phyloP scores from a whole-genome alignment of 2,797 vertebrate genomes.

The Petrocephalus schoutedeni region DNA sequence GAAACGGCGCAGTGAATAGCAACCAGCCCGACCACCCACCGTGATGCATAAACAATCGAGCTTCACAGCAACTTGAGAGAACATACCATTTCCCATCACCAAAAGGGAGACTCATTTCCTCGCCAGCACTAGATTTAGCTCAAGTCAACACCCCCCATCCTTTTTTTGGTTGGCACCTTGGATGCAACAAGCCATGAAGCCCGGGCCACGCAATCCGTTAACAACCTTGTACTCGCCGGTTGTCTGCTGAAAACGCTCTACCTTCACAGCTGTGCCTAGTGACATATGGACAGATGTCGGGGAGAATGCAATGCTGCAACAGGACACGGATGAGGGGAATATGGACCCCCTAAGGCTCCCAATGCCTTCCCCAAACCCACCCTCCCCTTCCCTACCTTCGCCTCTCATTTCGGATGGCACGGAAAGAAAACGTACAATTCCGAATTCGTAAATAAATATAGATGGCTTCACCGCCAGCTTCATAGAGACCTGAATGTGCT shows the following conservation, averaged over 20 bases:
- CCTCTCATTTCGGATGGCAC: neutral
- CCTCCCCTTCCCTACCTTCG: neutral
- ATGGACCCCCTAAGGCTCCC: neutral
- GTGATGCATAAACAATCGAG: slow-evolving; percentile 28
- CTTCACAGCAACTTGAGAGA: slow-evolving; percentile 26
- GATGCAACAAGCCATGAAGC: neutral
- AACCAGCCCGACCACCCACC: slow-evolving; percentile 17
- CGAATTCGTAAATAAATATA: neutral
- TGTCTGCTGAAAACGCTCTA: slow-evolving; percentile 1
- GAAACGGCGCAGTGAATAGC: neutral
- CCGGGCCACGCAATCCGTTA: slow-evolving; percentile 12
- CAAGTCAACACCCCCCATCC: neutral
- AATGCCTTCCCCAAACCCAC: neutral
- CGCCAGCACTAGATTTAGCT: slow-evolving; percentile 22
- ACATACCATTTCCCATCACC: slow-evolving; percentile 21
- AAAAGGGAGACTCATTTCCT: neutral
- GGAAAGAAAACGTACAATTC: neutral
- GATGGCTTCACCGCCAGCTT: neutral
- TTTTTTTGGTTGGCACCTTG: neutral
- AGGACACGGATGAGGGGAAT: slow-evolving; percentile 23
- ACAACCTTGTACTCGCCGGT: neutral
- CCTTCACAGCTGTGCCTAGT: neutral
- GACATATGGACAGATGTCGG: neutral
- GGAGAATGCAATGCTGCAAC: neutral
- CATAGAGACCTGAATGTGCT: neutral